Evolutionary conservation across 2,888 invertebrate genomes (phyloP), one percentile per base, ranked within the genome.

Genomic region (Callyntrura sp.): DNA sequence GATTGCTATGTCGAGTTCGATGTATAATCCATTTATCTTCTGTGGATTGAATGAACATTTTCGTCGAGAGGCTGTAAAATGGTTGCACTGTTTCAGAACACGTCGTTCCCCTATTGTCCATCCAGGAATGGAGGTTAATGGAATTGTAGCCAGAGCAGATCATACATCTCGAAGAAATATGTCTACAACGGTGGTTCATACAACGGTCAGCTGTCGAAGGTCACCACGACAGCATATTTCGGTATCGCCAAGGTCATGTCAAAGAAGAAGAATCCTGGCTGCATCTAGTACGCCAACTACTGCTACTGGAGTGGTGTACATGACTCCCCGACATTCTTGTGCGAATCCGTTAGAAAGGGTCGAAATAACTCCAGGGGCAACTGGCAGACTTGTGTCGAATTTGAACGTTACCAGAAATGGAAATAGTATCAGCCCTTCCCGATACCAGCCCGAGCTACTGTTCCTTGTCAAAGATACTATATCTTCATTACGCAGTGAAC

Each of bases 21-120:
- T 95, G 92, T 95, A 94, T 93, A 95, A 95, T 90, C 95, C 95
- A 0, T 95, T 95, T 92, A 94, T 95, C 17, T 95, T 95, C 92
- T 95, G 95, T 91, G 95, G 95, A 94, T 93, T 95, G 20, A 95
- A 95, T 92, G 94, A 95, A 86, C 94, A 94, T 88, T 95, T 95
- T 93, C 93, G 95, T 6, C 86, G 91, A 11, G 93, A 93, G 70
- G 93, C 93, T 68, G 76, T 92, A 3, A 92, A 93, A 43, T 93
- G 94, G 91, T 93, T 94, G 48, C 90, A 93, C 5, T 94, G 94
- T 73, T 94, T 94, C 89, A 85, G 92, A 62, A 92, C 91, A 23
- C 92, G 93, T 14, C 57, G 90, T 5, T 92, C 92, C 28, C 91
- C 93, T 4, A 83, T 87, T 8, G 92, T 94, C 5, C 93, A 94